Percentiles rank a stretch among this genome's conserved stretches.
These are phyloP conservation scores for Gila orcuttii DNA, from an alignment of 2,113 vertebrate genomes.

Conservation along the genomic window DNA sequence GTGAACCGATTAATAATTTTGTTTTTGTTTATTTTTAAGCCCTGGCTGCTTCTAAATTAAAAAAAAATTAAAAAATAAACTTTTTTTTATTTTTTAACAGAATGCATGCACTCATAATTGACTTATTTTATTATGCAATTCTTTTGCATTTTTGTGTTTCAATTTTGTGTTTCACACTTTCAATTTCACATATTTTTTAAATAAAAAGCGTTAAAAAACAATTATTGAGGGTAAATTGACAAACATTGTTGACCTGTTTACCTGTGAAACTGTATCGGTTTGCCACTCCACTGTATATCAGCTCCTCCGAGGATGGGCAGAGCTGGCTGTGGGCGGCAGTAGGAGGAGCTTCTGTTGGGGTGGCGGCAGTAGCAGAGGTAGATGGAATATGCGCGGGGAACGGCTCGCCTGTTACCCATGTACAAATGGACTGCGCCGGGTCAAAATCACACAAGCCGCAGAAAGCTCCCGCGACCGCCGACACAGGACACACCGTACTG, in stretches of 20 bases:
- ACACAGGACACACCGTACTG: slow-evolving; percentile 77
- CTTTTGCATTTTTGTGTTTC: too few relatives aligned
- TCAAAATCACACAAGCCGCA: slow-evolving; percentile 87
- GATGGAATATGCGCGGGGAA: slow-evolving; percentile 34
- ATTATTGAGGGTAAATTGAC: neutral
- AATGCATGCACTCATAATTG: too few relatives aligned
- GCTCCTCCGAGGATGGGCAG: slow-evolving; percentile 80
- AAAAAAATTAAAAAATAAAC: too few relatives aligned
- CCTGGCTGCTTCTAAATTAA: too few relatives aligned
- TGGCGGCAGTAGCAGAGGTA: slow-evolving; percentile 15
- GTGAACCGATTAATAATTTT: too few relatives aligned
- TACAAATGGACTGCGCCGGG: slow-evolving; percentile 74
- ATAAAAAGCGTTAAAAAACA: neutral
- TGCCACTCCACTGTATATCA: slow-evolving; percentile 74
- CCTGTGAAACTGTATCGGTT: slow-evolving; percentile 80
- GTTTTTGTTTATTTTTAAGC: too few relatives aligned
- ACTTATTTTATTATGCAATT: too few relatives aligned
- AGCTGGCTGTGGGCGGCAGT: slow-evolving; percentile 34
- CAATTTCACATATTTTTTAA: neutral
- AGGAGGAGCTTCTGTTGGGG: slow-evolving; percentile 43
- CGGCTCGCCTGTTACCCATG: slow-evolving; percentile 62
- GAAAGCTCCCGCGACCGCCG: slow-evolving; percentile 72
- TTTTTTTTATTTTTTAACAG: too few relatives aligned
- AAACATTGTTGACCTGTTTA: slow-evolving; percentile 60
- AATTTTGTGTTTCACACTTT: too few relatives aligned